Conservation (phyloP, 2,113 vertebrate genomes). For the Morone saxatilis region DNA sequence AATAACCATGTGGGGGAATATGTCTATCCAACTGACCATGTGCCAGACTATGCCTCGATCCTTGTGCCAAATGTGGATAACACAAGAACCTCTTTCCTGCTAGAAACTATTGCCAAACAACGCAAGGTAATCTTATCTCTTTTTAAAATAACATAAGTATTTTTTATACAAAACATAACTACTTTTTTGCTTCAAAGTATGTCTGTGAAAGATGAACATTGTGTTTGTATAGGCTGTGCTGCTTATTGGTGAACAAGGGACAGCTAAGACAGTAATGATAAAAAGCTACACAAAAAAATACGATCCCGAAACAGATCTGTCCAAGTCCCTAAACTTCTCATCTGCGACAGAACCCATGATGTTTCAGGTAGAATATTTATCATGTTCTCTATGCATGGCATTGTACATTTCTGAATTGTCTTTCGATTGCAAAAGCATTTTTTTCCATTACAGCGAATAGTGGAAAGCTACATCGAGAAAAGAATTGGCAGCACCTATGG, state of each 20-base stretch:
- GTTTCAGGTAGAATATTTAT: constrained; percentile 88
- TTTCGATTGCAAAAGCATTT: constrained; percentile 34
- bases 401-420: not conserved
- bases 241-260: constrained; percentile 93
- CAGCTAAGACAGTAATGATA: constrained; percentile 92
- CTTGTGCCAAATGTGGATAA: constrained; percentile 93
- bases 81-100: constrained; percentile 89
- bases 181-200: not conserved
- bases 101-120: constrained; percentile 89
- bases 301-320: constrained; percentile 87
- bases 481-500: constrained; percentile 91
- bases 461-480: constrained; percentile 93
- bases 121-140: constrained; percentile 83
- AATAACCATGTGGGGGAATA: constrained; percentile 84
- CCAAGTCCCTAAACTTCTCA: constrained; percentile 91
- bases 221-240: constrained; percentile 85
- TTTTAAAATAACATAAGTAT: not conserved
- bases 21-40: constrained; percentile 83
- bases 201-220: not conserved
- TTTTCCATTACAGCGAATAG: constrained; percentile 81
- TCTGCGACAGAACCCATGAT: constrained; percentile 92
- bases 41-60: constrained; percentile 89
- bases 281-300: constrained; percentile 91
- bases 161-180: not conserved
- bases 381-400: constrained; percentile 1